phyloP scores from a whole-genome alignment of 1,140 invertebrate genomes.

The Drosophila bocqueti region DNA sequence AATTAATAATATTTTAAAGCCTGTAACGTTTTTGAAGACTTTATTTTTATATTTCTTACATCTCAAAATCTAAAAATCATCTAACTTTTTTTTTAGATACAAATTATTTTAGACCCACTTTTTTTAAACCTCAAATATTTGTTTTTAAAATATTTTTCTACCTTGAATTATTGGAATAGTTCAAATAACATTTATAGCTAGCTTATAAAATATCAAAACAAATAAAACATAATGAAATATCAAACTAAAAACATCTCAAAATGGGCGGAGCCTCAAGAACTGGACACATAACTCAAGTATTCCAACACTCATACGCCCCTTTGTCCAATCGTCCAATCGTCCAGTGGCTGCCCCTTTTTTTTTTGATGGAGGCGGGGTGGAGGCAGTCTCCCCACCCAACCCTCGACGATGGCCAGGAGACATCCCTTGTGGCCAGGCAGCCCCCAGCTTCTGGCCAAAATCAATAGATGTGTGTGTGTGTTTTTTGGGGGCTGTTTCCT shows the following conservation, averaged over 20 bases:
- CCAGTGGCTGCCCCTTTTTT: conserved; percentile 15
- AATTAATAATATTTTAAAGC: no score
- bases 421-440: conserved; percentile 13
- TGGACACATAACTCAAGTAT: conserved; percentile 7
- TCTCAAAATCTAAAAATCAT: no score
- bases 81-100: no score
- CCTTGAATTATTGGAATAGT: not conserved
- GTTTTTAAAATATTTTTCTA: no score
- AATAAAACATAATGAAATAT: not conserved
- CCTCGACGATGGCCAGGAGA: not conserved
- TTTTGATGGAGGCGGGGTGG: not conserved
- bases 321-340: conserved; percentile 10
- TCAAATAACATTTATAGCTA: not conserved
- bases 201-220: not conserved
- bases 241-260: not conserved
- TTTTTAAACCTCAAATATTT: no score
- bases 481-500: conserved; percentile 6
- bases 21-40: no score
- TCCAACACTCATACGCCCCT: conserved; percentile 10
- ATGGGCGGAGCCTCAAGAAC: conserved; percentile 3
- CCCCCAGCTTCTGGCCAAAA: conserved; percentile 46
- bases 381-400: not conserved
- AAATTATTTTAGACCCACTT: no score
- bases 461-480: conserved; percentile 42
- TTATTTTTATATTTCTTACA: no score